Evolutionary conservation across 2,888 invertebrate genomes (phyloP), one percentile per base, ranked within the genome.

Genomic region (Diachrysia chrysitis): DNA sequence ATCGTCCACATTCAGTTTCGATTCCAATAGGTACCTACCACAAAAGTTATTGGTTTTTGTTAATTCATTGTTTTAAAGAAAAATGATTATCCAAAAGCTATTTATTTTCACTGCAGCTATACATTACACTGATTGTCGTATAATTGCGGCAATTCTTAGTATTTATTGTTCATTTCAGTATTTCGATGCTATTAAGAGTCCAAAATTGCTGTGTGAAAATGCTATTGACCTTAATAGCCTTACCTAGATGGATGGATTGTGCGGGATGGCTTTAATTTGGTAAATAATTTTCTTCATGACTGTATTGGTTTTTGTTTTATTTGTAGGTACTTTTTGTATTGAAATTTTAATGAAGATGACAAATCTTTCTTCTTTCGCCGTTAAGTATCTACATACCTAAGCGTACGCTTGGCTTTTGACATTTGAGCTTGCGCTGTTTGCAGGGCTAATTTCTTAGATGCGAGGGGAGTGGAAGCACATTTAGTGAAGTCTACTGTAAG

Each of bases 91-190:
- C 69, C 70, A 21, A 65, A 66, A 46, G 61, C 61, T 61, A 70
- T 59, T 70, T 66, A 64, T 66, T 68, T 64, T 66, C 56, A 65
- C 58, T 66, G 51, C 69, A 67, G 73, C 71, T 69, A 72, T 70
- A 70, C 64, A 71, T 72, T 63, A 69, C 61, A 74, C 71, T 69
- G 71, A 81, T 79, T 72, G 71, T 69, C 72, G 61, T 75, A 77
- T 79, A 79, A 79, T 73, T 76, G 72, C 70, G 61, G 69, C 76
- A 66, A 69, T 78, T 74, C 71, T 71, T 81, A 72, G 79, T 79
- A 81, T 81, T 81, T 78, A 81, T 81, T 62, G 79, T 69, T 72
- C 68, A 70, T 71, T 81, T 74, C 65, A 65, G 69, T 69, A 78
- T 75, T 78, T 73, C 61, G 54, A 67, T 55, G 71, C 80, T 73